Conservation (phyloP, 1,140 invertebrate genomes). For the Mycetomoellerius zeteki region DNA sequence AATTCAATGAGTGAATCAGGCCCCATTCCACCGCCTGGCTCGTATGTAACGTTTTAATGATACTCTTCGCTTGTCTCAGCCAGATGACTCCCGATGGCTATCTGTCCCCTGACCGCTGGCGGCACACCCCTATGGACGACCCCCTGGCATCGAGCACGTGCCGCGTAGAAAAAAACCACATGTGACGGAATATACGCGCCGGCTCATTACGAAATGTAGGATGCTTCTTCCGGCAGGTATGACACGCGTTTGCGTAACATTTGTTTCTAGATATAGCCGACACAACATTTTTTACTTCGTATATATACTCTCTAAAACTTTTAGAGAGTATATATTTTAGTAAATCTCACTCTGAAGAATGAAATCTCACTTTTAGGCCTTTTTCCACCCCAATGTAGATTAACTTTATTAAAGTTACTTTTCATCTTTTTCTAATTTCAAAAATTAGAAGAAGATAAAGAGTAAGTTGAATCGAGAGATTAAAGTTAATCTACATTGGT, state of each 20-base stretch:
- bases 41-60: conserved; percentile 83
- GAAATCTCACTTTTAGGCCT: no score
- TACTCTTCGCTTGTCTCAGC: conserved; percentile 74
- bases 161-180: conserved; percentile 79
- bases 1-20: conserved; percentile 84
- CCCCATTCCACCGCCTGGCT: conserved; percentile 62
- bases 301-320: not conserved
- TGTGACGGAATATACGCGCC: conserved; percentile 82
- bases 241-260: conserved; percentile 30
- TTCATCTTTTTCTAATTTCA: no score
- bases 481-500: no score
- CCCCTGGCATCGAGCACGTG: conserved; percentile 82
- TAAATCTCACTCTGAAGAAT: no score
- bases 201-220: conserved; percentile 63
- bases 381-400: no score
- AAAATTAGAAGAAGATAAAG: no score
- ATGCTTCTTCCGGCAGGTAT: conserved; percentile 65
- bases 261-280: not conserved
- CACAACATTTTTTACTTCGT: not conserved
- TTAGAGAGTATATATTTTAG: no score
- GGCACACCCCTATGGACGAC: conserved; percentile 76
- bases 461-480: no score
- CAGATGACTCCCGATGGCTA: conserved; percentile 86
- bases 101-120: conserved; percentile 84
- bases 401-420: no score